phyloP scores from a whole-genome alignment of 2,113 vertebrate genomes.

The Mormyrus lacerda region DNA sequence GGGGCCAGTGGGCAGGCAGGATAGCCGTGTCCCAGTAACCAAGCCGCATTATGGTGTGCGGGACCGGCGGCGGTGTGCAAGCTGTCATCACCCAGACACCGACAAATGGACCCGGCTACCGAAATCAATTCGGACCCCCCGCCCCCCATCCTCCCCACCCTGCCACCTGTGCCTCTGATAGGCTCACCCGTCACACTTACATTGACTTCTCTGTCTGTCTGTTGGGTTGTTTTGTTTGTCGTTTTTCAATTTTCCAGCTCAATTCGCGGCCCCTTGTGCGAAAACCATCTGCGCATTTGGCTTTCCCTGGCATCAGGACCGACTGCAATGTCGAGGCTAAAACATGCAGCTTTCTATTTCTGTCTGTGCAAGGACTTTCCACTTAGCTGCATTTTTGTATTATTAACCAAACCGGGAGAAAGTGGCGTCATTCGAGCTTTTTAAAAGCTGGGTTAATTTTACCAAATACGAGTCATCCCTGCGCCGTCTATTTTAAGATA shows the following conservation, averaged over 20 bases:
- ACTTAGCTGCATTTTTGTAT: neutral
- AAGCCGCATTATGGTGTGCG: neutral
- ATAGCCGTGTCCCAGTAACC: neutral
- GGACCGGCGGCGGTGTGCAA: neutral
- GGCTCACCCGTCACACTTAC: neutral
- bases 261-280: neutral
- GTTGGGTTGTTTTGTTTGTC: neutral
- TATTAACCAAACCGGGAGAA: neutral
- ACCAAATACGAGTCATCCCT: neutral
- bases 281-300: neutral
- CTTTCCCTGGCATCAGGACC: neutral
- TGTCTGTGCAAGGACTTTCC: neutral
- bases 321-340: neutral
- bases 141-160: neutral
- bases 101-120: neutral
- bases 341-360: neutral
- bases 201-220: neutral
- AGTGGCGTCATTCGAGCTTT: neutral
- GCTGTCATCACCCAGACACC: neutral
- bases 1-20: neutral
- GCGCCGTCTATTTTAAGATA: neutral
- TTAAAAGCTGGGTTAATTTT: neutral
- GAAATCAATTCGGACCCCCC: conserved; percentile 10
- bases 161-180: neutral
- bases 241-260: conserved; percentile 12